Conservation (phyloP, 2,113 vertebrate species). For the Callaeas wilsoni region DNA sequence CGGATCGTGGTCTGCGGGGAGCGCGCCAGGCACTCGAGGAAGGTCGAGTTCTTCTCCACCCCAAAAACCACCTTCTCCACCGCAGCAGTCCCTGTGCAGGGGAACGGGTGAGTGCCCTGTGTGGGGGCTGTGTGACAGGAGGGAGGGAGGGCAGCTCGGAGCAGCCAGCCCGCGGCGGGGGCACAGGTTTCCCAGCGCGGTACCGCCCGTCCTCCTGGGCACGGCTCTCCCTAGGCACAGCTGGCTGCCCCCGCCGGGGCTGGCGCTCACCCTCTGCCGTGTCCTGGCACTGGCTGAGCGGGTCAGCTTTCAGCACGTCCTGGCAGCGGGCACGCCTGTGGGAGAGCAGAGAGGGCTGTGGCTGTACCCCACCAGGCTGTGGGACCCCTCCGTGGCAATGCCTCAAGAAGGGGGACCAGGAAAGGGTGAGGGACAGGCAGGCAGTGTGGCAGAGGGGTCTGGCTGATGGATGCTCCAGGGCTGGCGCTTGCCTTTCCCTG, state of each 20-base stretch:
- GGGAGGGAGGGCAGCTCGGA: background rate
- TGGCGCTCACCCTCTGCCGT: constrained; percentile 69
- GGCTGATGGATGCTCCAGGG: background rate
- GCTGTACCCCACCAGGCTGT: fast-evolving
- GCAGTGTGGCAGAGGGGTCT: background rate
- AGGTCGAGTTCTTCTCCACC: constrained; percentile 82
- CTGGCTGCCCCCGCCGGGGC: background rate
- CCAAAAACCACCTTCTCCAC: constrained; percentile 74
- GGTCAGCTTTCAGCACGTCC: constrained; percentile 76
- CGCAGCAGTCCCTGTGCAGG: background rate
- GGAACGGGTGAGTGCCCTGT: background rate
- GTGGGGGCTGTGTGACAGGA: background rate
- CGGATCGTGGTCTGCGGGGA: constrained; percentile 68
- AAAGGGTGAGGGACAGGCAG: background rate
- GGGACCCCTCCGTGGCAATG: background rate
- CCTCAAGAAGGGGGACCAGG: background rate
- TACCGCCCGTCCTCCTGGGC: fast-evolving
- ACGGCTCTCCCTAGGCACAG: background rate
- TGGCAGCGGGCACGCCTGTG: constrained; percentile 77
- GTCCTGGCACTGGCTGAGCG: constrained; percentile 78
- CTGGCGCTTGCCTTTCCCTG: background rate
- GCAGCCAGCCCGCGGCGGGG: fast-evolving
- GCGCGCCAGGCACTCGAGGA: constrained; percentile 76
- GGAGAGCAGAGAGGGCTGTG: background rate
- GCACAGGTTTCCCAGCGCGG: background rate